These are phyloP conservation scores for Bombus impatiens DNA, from an alignment of 1,140 invertebrate genomes.

Conservation along the genomic window DNA sequence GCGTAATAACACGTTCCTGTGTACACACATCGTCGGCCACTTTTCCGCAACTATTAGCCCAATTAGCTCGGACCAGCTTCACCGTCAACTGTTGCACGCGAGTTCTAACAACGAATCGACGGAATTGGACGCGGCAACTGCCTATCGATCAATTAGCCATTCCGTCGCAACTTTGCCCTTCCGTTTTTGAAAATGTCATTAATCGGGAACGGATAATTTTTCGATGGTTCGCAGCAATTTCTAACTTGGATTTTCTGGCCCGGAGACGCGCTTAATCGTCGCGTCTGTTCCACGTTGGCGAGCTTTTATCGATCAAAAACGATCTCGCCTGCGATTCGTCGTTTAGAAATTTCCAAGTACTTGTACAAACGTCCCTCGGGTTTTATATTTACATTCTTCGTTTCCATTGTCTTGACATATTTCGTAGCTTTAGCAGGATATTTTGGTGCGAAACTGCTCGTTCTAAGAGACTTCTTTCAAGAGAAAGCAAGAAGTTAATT, in stretches of 20 bases:
- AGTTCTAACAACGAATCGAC: constrained; percentile 8
- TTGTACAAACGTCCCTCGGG: too few species aligned
- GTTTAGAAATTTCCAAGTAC: neutral
- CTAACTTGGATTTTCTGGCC: neutral
- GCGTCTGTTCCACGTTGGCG: neutral
- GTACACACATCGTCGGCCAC: constrained; percentile 40
- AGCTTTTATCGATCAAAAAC: too few species aligned
- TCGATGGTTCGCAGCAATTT: too few species aligned
- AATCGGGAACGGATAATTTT: neutral
- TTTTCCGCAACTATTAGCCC: constrained; percentile 47
- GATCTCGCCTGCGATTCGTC: neutral
- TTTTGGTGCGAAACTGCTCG: neutral
- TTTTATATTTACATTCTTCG: neutral
- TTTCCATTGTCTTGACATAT: neutral
- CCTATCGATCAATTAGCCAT: constrained; percentile 21
- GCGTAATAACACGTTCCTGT: constrained; percentile 45
- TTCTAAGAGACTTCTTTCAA: neutral
- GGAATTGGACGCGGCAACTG: neutral
- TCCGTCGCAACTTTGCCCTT: neutral
- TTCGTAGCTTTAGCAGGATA: neutral
- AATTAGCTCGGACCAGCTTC: constrained; percentile 12
- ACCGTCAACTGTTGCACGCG: constrained; percentile 46
- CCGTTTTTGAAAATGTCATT: neutral
- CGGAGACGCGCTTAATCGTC: neutral
- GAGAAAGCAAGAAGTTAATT: neutral